A percentile compares a stretch with the other conserved stretches of the same genome.
Evolutionary conservation across 2,113 vertebrate species (phyloP).

Genomic region (Oreocharis arfaki): DNA sequence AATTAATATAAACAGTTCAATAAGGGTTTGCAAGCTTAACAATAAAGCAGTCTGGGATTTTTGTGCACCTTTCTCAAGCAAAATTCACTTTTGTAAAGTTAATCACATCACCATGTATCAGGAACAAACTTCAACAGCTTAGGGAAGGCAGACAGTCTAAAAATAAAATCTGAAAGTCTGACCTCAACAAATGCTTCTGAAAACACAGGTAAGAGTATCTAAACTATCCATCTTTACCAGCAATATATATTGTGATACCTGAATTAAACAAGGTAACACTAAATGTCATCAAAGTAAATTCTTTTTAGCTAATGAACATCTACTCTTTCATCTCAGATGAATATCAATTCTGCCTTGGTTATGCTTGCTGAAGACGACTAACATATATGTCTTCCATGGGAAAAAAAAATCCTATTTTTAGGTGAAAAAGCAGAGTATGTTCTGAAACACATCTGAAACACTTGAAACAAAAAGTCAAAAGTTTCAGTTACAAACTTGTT

Average conservation of each 20-base stretch:
- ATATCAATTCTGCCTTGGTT: neutral
- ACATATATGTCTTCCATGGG: rapidly evolving
- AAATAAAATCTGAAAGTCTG: neutral
- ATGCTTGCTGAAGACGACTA: neutral
- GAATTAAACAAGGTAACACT: neutral
- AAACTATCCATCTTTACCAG: neutral
- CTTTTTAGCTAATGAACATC: neutral
- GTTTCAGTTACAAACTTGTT: neutral
- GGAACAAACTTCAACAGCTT: neutral
- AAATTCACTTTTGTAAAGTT: neutral
- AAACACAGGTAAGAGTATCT: neutral
- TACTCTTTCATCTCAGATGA: neutral
- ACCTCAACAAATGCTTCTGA: neutral
- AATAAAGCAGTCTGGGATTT: neutral
- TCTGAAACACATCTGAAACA: neutral
- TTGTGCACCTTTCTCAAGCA: neutral
- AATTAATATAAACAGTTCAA: neutral
- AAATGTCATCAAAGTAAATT: neutral
- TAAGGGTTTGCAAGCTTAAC: neutral
- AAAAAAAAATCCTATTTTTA: neutral
- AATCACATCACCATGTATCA: rapidly evolving
- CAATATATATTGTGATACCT: neutral
- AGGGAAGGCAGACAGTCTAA: neutral
- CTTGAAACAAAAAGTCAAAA: neutral
- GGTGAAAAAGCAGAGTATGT: neutral